Conservation (phyloP, 2,888 invertebrate species). For the Cecidostiba fungosa region DNA sequence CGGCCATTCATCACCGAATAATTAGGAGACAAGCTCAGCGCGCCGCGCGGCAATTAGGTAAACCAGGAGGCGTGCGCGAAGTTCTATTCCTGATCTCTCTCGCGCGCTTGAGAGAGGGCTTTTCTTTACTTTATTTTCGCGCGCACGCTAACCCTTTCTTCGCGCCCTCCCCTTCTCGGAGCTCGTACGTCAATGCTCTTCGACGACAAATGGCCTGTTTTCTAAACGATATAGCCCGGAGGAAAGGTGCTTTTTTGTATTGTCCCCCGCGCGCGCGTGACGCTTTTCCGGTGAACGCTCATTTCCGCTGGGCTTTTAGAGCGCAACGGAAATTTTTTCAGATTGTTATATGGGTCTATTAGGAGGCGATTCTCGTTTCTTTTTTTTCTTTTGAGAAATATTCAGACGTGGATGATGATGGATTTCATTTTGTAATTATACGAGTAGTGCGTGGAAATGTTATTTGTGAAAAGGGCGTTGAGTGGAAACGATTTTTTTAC, state of each 20-base stretch:
- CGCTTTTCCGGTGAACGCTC: not conserved
- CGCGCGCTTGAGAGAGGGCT: not conserved
- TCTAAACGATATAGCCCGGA: not conserved
- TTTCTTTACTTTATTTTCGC: slow-evolving; percentile 6
- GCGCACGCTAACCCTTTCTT: slow-evolving; percentile 33
- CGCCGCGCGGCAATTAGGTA: slow-evolving; percentile 78
- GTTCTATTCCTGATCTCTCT: slow-evolving; percentile 75
- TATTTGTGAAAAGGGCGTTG: not conserved
- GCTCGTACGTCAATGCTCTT: slow-evolving; percentile 73
- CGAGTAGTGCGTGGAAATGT: not conserved
- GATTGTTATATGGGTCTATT: not conserved
- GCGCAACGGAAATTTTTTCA: not conserved
- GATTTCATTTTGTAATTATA: not conserved
- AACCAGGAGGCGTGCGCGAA: slow-evolving; percentile 76
- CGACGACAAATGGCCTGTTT: slow-evolving; percentile 72
- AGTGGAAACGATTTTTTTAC: not conserved
- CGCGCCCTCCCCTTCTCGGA: slow-evolving; percentile 65
- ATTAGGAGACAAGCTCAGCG: slow-evolving; percentile 79
- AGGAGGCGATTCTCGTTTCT: not conserved
- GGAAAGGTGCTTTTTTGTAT: slow-evolving; percentile 30
- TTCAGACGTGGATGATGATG: not conserved
- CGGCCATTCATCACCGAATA: slow-evolving; percentile 76
- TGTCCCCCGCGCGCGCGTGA: not conserved
- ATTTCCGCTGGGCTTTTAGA: not conserved
- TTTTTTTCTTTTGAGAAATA: not conserved